Evolutionary conservation across 2,888 invertebrate species (phyloP), one percentile per base, ranked within the genome.

Genomic region (Tachina lurida): DNA sequence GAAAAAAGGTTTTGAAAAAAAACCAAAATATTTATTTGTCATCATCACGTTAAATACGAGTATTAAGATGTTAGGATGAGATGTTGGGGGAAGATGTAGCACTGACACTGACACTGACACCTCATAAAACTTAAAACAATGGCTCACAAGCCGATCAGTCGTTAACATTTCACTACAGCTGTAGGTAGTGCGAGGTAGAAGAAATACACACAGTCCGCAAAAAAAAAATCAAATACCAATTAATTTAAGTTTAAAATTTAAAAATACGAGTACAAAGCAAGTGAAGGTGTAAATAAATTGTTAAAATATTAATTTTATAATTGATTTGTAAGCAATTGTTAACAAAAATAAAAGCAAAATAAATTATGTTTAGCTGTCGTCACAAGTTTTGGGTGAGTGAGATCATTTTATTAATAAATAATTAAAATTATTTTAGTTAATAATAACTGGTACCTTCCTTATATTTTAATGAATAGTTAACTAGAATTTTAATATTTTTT

Each of bases 111-210:
- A 54, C 68, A 68, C 41, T 47, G 73, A 76, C 71, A 56, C 41
- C 82, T 85, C 89, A 90, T 90, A 90, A 88, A 90, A 90, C 89
- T 88, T 89, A 88, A 89, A 80, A 89, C 87, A 88, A 87, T 87
- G 68, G 78, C 88, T 84, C 86, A 83, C 86, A 88, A 88, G 86
- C 88, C 71, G 88, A 87, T 90, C 89, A 90, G 90, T 90, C 89
- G 89, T 87, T 84, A 87, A 88, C 87, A 88, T 88, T 88, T 88
- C 89, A 87, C 88, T 87, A 88, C 74, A 87, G 84, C 52, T 87
- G 87, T 88, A 87, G 88, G 87, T 86, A 87, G 87, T 62, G 76
- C 73, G 39, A 47, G 9, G 47, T 17, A 56, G 47, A 62, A 52
- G 31, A 31, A 31, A 31, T 7, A 31, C 31, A 31, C 22, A 17